Base-by-base conservation (phyloP, 2,797 vertebrate species). In the Neosilurus hyrtlii region DNA sequence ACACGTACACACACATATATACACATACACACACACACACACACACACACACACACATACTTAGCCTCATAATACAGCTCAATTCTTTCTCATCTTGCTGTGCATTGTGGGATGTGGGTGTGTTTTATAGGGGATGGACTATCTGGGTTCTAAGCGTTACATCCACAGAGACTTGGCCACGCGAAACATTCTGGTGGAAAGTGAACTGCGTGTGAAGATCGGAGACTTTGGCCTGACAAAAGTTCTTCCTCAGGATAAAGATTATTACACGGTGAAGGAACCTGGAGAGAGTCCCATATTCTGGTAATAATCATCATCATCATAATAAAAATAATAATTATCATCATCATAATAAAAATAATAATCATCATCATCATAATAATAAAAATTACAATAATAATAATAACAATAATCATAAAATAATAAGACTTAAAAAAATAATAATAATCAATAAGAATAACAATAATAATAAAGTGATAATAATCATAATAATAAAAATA, bases 271-370 rank as follows among this genome's bases (percentile, higher is more conserved):
- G 26, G 97, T 99, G 35, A 96, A 94, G 83, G 96, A 99, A 87
- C 98, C 98, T 4, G 98, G 97, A 30, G 98, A 99, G 89, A 99
- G 98, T 88, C 98, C 98, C 84, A 99, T 99, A 91, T 99, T 99
- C 91, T 99, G 98, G 98, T 99, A 90, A 95, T 96, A 15, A 82
- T 56, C n/a, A n/a, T n/a, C n/a, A n/a, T n/a, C n/a, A n/a, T n/a
- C n/a, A n/a, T n/a, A n/a, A n/a, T n/a, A n/a, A n/a, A n/a, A n/a
- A n/a, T n/a, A n/a, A n/a, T n/a, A n/a, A n/a, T n/a, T n/a, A n/a
- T n/a, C n/a, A n/a, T n/a, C n/a, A n/a, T n/a, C n/a, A n/a, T n/a
- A n/a, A n/a, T n/a, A n/a, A n/a, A n/a, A n/a, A n/a, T n/a, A n/a
- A 62, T 30, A 9, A 26, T 30, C 9, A 37, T 57, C 22, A n/a